These are phyloP conservation scores for Coremacera marginata DNA, from an alignment of 2,888 invertebrate species.

Conservation along the genomic window DNA sequence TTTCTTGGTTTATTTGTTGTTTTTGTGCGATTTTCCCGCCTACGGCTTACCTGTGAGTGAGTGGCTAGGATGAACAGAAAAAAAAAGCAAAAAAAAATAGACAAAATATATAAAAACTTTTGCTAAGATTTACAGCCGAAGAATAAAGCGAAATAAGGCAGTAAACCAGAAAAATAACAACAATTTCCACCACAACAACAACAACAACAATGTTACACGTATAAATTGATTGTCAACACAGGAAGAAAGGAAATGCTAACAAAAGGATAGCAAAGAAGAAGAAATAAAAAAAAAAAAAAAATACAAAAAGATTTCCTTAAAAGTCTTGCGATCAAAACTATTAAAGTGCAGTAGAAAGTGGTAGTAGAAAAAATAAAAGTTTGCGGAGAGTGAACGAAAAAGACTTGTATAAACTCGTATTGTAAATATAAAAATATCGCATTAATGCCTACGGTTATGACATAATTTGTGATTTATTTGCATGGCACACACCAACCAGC, in stretches of 20 bases:
- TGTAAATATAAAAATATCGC: background rate
- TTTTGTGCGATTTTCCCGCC: background rate
- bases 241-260: background rate
- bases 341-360: constrained; percentile 27
- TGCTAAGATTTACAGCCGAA: constrained; percentile 20
- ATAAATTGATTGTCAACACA: constrained; percentile 38
- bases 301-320: constrained; percentile 24
- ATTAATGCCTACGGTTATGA: constrained; percentile 21
- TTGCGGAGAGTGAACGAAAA: too few relatives aligned
- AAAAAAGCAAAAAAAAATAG: background rate
- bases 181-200: background rate
- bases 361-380: background rate
- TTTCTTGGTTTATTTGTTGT: background rate
- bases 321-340: constrained; percentile 36
- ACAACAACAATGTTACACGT: constrained; percentile 27
- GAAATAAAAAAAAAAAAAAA: too few relatives aligned
- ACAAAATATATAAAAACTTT: constrained; percentile 8
- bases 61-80: background rate
- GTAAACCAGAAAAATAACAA: constrained; percentile 30
- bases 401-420: too few relatives aligned
- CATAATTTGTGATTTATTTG: constrained; percentile 47
- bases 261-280: background rate
- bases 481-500: constrained; percentile 18
- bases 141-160: constrained; percentile 2
- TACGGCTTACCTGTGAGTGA: background rate